A percentile compares a stretch with the other conserved stretches of the same genome.
Evolutionary conservation across 2,113 vertebrate genomes (phyloP).

Genomic region (Rhynchomys soricoides): DNA sequence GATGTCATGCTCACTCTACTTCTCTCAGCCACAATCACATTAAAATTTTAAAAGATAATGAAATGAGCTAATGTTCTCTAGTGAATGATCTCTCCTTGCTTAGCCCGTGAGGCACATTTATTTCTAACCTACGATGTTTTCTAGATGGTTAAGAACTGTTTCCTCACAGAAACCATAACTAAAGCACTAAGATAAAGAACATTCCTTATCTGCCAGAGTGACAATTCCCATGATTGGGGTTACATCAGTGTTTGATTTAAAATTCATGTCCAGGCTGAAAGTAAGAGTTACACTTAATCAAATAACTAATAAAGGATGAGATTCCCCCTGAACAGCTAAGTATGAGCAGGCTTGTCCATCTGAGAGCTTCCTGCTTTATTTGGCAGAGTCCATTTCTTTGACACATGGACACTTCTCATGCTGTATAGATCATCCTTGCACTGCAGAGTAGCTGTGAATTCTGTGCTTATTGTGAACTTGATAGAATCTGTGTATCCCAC

Average conservation of each 20-base stretch:
- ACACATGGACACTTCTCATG: neutral
- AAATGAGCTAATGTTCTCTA: neutral
- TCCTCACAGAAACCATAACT: neutral
- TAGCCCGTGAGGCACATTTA: neutral
- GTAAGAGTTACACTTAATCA: neutral
- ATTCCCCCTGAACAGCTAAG: neutral
- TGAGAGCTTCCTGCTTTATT: neutral
- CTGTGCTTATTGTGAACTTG: neutral
- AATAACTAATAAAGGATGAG: neutral
- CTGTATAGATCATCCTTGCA: neutral
- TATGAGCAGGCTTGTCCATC: neutral
- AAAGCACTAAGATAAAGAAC: neutral
- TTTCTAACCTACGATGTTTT: neutral
- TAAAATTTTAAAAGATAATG: constrained; percentile 4
- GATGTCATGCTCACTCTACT: neutral
- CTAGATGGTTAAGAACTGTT: constrained; percentile 16
- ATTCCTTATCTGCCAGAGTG: neutral
- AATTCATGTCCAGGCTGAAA: neutral
- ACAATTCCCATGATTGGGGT: neutral
- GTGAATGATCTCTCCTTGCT: neutral
- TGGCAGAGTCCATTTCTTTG: neutral
- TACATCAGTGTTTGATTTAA: neutral
- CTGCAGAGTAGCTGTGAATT: neutral
- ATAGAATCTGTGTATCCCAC: neutral
- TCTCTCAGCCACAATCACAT: neutral